Conservation (phyloP, 2,888 invertebrate genomes). For the Leptinotarsa tumamoca region DNA sequence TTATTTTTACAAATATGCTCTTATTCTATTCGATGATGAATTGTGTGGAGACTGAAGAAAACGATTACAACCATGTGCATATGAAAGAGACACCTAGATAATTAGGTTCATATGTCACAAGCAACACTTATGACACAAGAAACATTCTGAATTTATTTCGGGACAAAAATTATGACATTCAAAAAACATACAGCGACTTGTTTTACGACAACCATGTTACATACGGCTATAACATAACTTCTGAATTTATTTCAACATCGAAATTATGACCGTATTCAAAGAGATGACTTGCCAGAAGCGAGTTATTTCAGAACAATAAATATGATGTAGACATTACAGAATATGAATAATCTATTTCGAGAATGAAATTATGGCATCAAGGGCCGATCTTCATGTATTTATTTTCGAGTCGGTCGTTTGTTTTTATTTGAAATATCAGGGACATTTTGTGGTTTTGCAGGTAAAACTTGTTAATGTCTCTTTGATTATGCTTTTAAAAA, state of each 20-base stretch:
- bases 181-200: neutral
- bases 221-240: neutral
- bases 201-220: neutral
- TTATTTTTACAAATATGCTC: too few relatives aligned
- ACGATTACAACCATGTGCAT: neutral
- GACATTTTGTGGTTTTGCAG: too few relatives aligned
- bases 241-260: neutral
- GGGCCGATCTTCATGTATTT: neutral
- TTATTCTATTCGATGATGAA: too few relatives aligned
- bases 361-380: neutral
- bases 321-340: neutral
- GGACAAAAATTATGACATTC: neutral
- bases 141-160: neutral
- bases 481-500: too few relatives aligned
- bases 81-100: too few relatives aligned
- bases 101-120: too few relatives aligned
- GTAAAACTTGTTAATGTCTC: too few relatives aligned
- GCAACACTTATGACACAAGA: neutral
- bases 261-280: slow-evolving; percentile 6
- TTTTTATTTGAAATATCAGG: neutral
- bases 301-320: neutral
- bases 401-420: neutral
- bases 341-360: neutral
- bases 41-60: neutral
- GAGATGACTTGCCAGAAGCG: neutral